Evolutionary conservation across 2,113 vertebrate species (phyloP).

Genomic region (Paramisgurnus dabryanus): DNA sequence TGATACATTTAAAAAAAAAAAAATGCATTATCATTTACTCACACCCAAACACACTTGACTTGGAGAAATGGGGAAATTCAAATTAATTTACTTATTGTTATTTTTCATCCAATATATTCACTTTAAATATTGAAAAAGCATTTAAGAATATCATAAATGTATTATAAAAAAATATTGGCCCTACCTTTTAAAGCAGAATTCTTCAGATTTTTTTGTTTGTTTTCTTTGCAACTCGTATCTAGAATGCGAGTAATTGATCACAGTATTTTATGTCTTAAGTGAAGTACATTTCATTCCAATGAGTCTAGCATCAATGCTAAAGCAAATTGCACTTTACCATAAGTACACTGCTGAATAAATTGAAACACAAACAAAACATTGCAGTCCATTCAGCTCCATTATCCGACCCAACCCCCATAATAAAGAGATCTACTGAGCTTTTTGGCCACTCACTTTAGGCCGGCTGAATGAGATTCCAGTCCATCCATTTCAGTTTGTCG

Average conservation of each 20-base stretch:
- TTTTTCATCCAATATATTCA: too few species aligned
- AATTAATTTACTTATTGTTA: too few species aligned
- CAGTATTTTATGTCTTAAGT: neutral
- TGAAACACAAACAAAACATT: constrained; percentile 32
- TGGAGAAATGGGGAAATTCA: too few species aligned
- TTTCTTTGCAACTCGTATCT: too few species aligned
- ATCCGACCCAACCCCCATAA: constrained; percentile 8
- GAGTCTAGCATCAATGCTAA: neutral
- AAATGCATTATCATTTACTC: neutral
- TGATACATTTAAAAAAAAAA: neutral
- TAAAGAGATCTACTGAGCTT: constrained; percentile 34
- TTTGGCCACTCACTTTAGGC: constrained; percentile 45
- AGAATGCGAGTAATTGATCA: too few species aligned
- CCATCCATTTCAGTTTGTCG: constrained; percentile 76
- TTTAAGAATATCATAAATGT: neutral
- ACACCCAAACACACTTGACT: neutral
- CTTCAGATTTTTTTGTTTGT: too few species aligned
- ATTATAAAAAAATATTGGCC: too few species aligned
- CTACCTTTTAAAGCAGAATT: too few species aligned
- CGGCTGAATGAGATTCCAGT: constrained; percentile 56
- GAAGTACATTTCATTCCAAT: neutral
- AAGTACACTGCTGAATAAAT: constrained; percentile 1
- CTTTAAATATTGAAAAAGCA: neutral
- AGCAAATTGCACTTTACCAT: constrained; percentile 10
- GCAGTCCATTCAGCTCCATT: constrained; percentile 22